phyloP scores from a whole-genome alignment of 2,888 invertebrate species.

The Notodonta ziczac region DNA sequence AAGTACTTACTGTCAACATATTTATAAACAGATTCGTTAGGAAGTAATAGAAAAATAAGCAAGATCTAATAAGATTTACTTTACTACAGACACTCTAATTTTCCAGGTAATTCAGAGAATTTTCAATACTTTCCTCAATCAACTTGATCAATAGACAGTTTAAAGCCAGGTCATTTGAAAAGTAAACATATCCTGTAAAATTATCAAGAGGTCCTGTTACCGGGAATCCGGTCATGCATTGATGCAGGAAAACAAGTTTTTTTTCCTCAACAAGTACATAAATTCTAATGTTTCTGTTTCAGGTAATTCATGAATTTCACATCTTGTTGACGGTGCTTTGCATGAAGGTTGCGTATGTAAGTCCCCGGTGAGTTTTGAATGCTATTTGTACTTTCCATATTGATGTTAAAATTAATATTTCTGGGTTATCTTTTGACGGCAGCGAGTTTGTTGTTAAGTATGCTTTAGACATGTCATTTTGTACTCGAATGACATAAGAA shows the following conservation, averaged over 20 bases:
- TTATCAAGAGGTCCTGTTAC: neutral
- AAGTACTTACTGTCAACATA: no score
- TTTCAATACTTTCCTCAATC: no score
- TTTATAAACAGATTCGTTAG: no score
- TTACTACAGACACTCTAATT: no score
- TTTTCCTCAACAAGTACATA: neutral
- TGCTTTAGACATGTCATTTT: no score
- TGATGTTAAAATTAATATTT: neutral
- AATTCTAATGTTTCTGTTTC: constrained; percentile 34
- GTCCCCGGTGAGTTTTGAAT: constrained; percentile 30
- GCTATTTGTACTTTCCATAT: neutral
- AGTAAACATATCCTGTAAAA: neutral
- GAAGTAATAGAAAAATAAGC: no score
- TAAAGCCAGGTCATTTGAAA: no score
- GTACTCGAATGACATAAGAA: no score
- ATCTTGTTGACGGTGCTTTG: constrained; percentile 13
- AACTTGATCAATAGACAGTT: no score
- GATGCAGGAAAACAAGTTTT: neutral
- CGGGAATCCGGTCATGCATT: neutral
- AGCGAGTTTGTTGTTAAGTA: no score
- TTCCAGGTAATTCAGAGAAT: no score
- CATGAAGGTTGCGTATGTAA: constrained; percentile 11
- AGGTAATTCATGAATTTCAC: constrained; percentile 42
- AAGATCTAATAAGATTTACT: no score
- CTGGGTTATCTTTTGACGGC: neutral